Base-by-base conservation (phyloP, 2,113 vertebrate species). In the Neodon shergylaensis region DNA sequence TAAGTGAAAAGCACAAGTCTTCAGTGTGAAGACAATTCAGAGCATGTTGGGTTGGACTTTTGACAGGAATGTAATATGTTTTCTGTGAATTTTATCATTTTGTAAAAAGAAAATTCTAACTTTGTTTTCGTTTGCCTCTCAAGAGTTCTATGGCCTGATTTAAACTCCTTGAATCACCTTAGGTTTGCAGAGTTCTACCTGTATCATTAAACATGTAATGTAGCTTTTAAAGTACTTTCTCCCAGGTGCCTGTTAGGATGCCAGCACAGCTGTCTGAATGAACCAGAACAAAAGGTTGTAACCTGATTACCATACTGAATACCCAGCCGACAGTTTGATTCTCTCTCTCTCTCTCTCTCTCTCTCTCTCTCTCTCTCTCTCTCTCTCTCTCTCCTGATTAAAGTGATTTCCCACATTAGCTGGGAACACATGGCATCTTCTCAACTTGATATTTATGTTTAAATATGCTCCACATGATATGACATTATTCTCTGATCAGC, bases 271-370 rank as follows among this genome's bases (percentile, higher is more conserved):
- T 95, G 28, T 65, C 42, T 90, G 90, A 63, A 90, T 84, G 65
- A 90, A 79, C 24, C 1, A 7, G 74, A 95, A 96, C 61, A 91
- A 97, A 96, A 95, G 89, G 61, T 97, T 94, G 83, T 63, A 95
- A 95, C 39, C 61, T 93, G 86, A 89, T 78, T 91, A 58, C 54
- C 58, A 42, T 76, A 42, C 36, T 76, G 68, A 49, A 74, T 93
- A 72, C 74, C 39, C 74, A 83, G 31, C 44, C 47, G 44, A 68
- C 74, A 89, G 36, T 83, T 73, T 96, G 19, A 82, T 66, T 84
- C 4, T 26, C 79, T 82, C 17, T 58, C 58, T 88, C 77, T 93
- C 91, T 63, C 58, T 88, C 77, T 93, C 91, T 63, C 42, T 84
- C 4, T 26, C 79, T 82, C 17, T 58, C 54, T 85, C 77, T 93